phyloP scores from a whole-genome alignment of 2,797 vertebrate species.

The Falco cherrug region DNA sequence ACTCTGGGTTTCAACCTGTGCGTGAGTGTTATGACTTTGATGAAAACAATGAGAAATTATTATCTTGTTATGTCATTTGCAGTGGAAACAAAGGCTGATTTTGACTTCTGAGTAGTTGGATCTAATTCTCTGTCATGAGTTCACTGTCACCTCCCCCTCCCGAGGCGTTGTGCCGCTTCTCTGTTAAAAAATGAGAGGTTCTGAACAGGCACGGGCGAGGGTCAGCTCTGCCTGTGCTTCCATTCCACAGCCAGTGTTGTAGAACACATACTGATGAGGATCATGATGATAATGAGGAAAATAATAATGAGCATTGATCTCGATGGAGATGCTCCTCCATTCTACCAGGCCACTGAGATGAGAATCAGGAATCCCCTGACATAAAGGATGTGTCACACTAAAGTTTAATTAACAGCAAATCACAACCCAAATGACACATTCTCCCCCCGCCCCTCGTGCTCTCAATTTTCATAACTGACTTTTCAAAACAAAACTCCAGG shows the following conservation, averaged over 20 bases:
- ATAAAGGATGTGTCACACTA: conserved; percentile 58
- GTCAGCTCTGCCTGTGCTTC: conserved; percentile 22
- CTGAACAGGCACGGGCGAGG: not conserved
- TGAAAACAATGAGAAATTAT: not conserved
- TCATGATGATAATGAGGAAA: conserved; percentile 67
- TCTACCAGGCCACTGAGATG: conserved; percentile 60
- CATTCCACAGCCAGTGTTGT: conserved; percentile 33
- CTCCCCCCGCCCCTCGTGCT: not conserved
- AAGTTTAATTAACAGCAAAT: conserved; percentile 67
- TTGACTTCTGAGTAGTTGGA: not conserved
- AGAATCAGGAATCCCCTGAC: conserved; percentile 63
- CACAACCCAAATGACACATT: conserved; percentile 58
- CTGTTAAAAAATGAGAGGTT: conserved; percentile 23
- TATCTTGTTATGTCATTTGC: not conserved
- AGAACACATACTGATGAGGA: conserved; percentile 66
- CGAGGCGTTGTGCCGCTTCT: not conserved
- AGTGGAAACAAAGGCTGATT: not conserved
- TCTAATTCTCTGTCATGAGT: not conserved
- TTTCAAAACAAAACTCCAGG: conserved; percentile 44
- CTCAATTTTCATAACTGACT: conserved; percentile 38
- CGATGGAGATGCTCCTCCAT: conserved; percentile 34
- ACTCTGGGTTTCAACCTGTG: not conserved
- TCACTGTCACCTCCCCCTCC: not conserved
- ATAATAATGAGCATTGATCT: conserved; percentile 71
- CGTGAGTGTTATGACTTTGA: not conserved